Conservation (phyloP, 1,140 invertebrate genomes). For the Andricus grossulariae region DNA sequence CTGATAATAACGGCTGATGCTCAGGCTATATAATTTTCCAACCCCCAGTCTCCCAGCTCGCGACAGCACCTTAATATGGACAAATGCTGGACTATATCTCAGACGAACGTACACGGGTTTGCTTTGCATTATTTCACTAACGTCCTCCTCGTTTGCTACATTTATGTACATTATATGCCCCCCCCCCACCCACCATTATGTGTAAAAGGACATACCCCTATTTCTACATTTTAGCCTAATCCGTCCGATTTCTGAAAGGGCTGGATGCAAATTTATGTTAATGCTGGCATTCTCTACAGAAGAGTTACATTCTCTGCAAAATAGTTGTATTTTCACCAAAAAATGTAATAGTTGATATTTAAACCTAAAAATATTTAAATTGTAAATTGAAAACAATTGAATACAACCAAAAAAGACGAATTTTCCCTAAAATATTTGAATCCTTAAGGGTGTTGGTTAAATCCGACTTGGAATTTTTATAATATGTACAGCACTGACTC, state of each 20-base stretch:
- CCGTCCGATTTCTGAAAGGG: constrained; percentile 44
- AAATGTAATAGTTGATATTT: no score
- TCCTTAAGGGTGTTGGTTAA: no score
- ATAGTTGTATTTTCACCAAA: no score
- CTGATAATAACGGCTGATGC: constrained; percentile 61
- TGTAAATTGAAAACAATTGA: no score
- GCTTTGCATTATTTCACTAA: constrained; percentile 73
- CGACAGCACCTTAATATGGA: constrained; percentile 66
- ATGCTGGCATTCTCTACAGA: no score
- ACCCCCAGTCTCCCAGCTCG: constrained; percentile 51
- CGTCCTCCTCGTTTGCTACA: constrained; percentile 66
- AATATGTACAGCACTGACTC: no score
- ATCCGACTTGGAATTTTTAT: no score
- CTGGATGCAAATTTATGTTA: constrained; percentile 46
- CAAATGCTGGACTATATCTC: constrained; percentile 72
- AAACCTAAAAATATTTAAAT: no score
- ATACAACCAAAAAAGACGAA: no score
- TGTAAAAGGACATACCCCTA: constrained; percentile 45
- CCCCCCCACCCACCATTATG: constrained; percentile 35
- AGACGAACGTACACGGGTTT: constrained; percentile 62
- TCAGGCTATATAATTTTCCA: constrained; percentile 68
- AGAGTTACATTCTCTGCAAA: no score
- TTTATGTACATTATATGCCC: constrained; percentile 53
- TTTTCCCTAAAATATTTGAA: no score
- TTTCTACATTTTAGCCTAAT: constrained; percentile 45